Evolutionary conservation across 1,140 invertebrate genomes (phyloP), one percentile per base, ranked within the genome.

Genomic region (Pogonognathellus flavescens): DNA sequence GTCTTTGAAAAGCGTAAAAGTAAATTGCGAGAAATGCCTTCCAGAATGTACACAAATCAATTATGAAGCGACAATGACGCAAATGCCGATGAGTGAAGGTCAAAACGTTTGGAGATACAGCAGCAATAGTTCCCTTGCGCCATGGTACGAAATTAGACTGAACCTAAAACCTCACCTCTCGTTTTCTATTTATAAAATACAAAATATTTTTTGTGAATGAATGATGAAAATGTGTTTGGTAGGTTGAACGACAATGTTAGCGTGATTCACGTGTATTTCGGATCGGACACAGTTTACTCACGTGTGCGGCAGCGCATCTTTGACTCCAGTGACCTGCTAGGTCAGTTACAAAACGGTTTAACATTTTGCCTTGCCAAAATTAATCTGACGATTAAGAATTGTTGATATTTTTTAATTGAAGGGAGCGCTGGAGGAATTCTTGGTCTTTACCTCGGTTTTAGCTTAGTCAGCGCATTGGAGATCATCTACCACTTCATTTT

Each of bases 401-500:
- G 8, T 25, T 8, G 25, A 14, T 6, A 22, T 70, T n/a, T n/a
- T n/a, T n/a, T n/a, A n/a, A 13, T 49, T 31, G 13, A 7, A 72
- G 31, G 18, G 31, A 72, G 41, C 14, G 66, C 31, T 13, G 66
- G 66, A 16, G 66, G 66, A 13, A 22, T 72, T 5, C 31, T 72
- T 7, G 25, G 31, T 14, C n/a, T 72, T 7, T 72, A 41, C 14
- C 66, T 72, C 5, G 66, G 66, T n/a, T 72, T 72, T 13, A 72
- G 66, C 41, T 4, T 72, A 22, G 4, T 72, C 31, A 49, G 66
- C 41, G 10, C n/a, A 13, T 13, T 72, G 8, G 66, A 72, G 16
- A n/a, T 72, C 0, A 16, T 72, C 16, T 72, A 72, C 25, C 66
- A 72, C n/a, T 41, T 41, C 31, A 72, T 41, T 49, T 72, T 72